Conservation (phyloP, 1,140 invertebrate species). For the Pygmarrhopalites habei region DNA sequence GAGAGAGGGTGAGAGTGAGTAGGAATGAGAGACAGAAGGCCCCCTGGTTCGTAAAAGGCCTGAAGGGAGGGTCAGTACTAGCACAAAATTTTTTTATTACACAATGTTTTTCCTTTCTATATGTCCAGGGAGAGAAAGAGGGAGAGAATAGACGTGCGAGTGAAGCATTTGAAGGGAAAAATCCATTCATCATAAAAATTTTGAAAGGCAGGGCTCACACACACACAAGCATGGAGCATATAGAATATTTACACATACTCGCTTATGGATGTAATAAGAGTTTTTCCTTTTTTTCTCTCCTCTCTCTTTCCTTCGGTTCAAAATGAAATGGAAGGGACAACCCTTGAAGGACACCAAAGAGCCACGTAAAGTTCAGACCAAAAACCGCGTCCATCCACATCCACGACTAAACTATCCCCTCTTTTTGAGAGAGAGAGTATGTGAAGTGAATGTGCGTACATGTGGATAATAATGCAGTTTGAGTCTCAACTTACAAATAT, state of each 20-base stretch:
- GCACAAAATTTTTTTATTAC: conserved; percentile 31
- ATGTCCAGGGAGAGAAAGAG: neutral
- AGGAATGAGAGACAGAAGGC: conserved; percentile 15
- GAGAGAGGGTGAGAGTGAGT: too few relatives aligned
- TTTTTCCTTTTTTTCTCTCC: too few relatives aligned
- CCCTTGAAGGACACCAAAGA: conserved; percentile 1
- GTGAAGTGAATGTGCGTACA: neutral
- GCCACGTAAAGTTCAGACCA: conserved; percentile 3
- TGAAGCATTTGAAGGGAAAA: conserved; percentile 17
- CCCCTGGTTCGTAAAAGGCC: conserved; percentile 16
- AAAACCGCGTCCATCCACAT: neutral
- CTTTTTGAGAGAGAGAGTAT: too few relatives aligned
- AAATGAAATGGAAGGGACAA: neutral
- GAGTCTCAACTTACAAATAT: conserved; percentile 10
- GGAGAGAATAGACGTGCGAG: neutral
- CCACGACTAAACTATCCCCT: too few relatives aligned
- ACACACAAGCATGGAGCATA: neutral
- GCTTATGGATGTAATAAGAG: too few relatives aligned
- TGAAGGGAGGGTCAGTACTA: conserved; percentile 28
- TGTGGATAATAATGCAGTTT: neutral
- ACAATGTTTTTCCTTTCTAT: conserved; percentile 14
- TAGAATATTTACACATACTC: too few relatives aligned
- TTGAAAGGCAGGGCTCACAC: conserved; percentile 26
- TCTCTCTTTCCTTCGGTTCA: neutral
- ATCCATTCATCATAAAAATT: conserved; percentile 35